Percentiles rank a stretch among this genome's conserved stretches.
phyloP scores from a whole-genome alignment of 1,140 invertebrate species.

The Calephelis virginiensis region DNA sequence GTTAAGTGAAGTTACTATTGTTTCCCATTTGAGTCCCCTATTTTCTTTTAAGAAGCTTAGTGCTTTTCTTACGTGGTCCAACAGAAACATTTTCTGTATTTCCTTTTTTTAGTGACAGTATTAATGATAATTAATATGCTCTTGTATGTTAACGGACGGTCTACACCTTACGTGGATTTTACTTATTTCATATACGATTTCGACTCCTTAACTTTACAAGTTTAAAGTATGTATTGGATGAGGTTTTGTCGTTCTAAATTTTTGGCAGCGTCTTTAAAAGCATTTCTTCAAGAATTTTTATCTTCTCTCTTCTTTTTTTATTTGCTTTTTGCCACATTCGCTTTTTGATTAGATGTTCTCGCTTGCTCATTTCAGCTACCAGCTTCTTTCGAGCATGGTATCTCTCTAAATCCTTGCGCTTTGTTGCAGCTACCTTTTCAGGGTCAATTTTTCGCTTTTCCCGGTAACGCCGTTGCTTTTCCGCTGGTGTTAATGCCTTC shows the following conservation, averaged over 20 bases:
- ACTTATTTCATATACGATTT: slow-evolving; percentile 21
- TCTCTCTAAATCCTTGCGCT: slow-evolving; percentile 18
- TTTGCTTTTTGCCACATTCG: slow-evolving; percentile 20
- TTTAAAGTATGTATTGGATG: slow-evolving; percentile 5
- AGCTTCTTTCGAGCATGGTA: slow-evolving; percentile 14
- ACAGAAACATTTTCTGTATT: too few species aligned
- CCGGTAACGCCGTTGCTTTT: slow-evolving; percentile 15
- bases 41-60: background rate
- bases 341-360: slow-evolving; percentile 19
- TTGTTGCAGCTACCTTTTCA: slow-evolving; percentile 14
- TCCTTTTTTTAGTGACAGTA: slow-evolving; percentile 10
- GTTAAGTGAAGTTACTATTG: background rate
- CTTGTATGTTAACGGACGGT: slow-evolving; percentile 2
- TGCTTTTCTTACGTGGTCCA: slow-evolving; percentile 1
- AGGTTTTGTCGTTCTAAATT: background rate
- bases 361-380: slow-evolving; percentile 10
- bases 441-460: slow-evolving; percentile 13
- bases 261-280: background rate
- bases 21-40: background rate
- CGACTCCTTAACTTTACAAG: slow-evolving; percentile 3
- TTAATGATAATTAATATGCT: too few species aligned
- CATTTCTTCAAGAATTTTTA: slow-evolving; percentile 6
- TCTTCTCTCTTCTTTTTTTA: slow-evolving; percentile 19
- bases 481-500: slow-evolving; percentile 17
- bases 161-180: slow-evolving; percentile 19